A percentile compares a stretch with the other conserved stretches of the same genome.
phyloP scores from a whole-genome alignment of 2,888 invertebrate genomes.

The Idaea biselata region DNA sequence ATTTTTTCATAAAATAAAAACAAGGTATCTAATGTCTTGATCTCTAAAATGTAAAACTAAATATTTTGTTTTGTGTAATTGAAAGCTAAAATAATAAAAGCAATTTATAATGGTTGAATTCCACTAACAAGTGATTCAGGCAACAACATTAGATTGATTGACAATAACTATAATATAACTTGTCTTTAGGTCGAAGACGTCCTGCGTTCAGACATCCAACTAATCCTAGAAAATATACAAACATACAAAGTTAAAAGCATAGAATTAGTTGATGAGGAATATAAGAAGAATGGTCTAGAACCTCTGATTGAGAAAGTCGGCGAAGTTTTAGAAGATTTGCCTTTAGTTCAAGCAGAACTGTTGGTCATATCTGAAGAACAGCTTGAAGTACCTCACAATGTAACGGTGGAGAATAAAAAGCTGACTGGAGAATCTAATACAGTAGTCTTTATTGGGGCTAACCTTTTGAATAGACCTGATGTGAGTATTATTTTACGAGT shows the following conservation, averaged over 20 bases:
- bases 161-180: background rate
- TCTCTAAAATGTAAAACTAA: no score
- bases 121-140: background rate
- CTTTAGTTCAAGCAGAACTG: conserved; percentile 85
- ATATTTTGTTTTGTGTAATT: no score
- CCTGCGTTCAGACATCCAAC: conserved; percentile 83
- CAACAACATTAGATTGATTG: background rate
- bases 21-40: no score
- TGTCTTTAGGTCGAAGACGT: conserved; percentile 66
- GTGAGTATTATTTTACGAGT: conserved; percentile 41
- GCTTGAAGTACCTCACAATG: conserved; percentile 65
- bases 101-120: no score
- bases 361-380: conserved; percentile 77
- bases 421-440: conserved; percentile 76
- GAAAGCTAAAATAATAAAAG: no score
- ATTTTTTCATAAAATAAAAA: no score
- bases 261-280: conserved; percentile 76
- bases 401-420: conserved; percentile 83
- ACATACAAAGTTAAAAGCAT: conserved; percentile 82
- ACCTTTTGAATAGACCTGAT: conserved; percentile 71
- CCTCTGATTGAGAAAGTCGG: conserved; percentile 79
- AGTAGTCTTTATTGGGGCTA: conserved; percentile 74
- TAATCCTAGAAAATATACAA: conserved; percentile 86
- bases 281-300: conserved; percentile 66
- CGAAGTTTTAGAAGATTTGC: conserved; percentile 83